phyloP scores from a whole-genome alignment of 2,888 invertebrate species.

The Hirtodrosophila confusa region DNA sequence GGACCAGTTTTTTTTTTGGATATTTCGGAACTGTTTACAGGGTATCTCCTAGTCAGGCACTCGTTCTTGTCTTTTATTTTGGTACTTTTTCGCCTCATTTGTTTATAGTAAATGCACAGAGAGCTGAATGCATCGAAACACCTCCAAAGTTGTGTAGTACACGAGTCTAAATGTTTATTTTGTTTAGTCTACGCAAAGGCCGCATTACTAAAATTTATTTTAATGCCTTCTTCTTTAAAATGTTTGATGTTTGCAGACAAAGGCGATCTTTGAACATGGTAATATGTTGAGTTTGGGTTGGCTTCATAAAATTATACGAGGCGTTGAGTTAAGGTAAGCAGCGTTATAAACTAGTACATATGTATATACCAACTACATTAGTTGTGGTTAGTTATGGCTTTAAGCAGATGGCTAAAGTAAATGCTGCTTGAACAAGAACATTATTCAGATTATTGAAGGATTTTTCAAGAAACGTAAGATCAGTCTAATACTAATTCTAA shows the following conservation, averaged over 20 bases:
- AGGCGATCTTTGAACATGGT: conserved; percentile 7
- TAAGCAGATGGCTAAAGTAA: too few species aligned
- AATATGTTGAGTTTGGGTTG: conserved; percentile 9
- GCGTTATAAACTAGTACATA: conserved; percentile 10
- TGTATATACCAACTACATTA: not conserved
- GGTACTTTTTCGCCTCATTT: conserved; percentile 47
- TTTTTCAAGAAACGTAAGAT: too few species aligned
- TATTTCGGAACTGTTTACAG: not conserved
- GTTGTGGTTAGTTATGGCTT: too few species aligned
- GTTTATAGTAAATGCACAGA: conserved; percentile 54
- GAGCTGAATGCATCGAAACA: conserved; percentile 35
- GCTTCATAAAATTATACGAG: conserved; percentile 69
- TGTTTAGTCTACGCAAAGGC: conserved; percentile 78
- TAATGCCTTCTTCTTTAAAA: conserved; percentile 55
- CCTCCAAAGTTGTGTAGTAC: conserved; percentile 31
- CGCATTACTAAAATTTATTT: conserved; percentile 73
- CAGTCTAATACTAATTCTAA: not conserved
- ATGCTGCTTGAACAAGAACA: too few species aligned
- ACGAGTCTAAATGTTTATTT: conserved; percentile 64
- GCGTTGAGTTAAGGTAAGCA: conserved; percentile 69
- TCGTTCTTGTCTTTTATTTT: conserved; percentile 19
- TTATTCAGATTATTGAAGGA: too few species aligned
- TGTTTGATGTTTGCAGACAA: conserved; percentile 69
- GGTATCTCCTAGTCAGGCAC: not conserved
- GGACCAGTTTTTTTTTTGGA: too few species aligned